These are phyloP conservation scores for Exaiptasia diaphana DNA, from an alignment of 64 coral and sea anemone genomes.

Conservation along the genomic window DNA sequence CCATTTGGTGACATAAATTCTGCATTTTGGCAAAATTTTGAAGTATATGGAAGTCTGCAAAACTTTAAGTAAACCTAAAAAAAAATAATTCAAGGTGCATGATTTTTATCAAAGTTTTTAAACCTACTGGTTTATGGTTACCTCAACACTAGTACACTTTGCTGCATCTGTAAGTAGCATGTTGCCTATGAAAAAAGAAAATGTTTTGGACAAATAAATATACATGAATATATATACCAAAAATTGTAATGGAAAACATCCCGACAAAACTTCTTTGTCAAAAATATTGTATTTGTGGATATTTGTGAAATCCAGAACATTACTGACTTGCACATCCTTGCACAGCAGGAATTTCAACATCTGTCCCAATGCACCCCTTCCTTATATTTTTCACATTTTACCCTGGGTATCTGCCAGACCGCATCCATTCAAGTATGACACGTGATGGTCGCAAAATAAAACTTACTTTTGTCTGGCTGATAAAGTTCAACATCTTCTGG, in stretches of 20 bases:
- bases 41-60: conserved; percentile 47
- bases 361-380: too few species aligned
- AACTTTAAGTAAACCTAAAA: conserved; percentile 70
- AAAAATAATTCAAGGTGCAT: background rate
- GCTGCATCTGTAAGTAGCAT: conserved; percentile 78
- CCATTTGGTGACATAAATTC: conserved; percentile 93
- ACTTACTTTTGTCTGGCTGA: conserved; percentile 69
- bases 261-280: background rate
- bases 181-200: conserved; percentile 17
- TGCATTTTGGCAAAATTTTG: conserved; percentile 55
- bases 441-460: too few species aligned
- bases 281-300: background rate
- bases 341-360: too few species aligned
- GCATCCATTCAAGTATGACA: too few species aligned
- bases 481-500: conserved; percentile 73
- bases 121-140: background rate
- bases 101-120: background rate
- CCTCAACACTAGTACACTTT: conserved; percentile 69
- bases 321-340: too few species aligned
- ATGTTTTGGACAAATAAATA: background rate
- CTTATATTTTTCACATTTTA: too few species aligned
- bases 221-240: background rate
- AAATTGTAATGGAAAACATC: background rate
- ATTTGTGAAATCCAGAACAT: too few species aligned
- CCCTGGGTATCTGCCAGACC: too few species aligned